Conservation (phyloP, 2,113 vertebrate species). For the Dendrocopos noguchii region DNA sequence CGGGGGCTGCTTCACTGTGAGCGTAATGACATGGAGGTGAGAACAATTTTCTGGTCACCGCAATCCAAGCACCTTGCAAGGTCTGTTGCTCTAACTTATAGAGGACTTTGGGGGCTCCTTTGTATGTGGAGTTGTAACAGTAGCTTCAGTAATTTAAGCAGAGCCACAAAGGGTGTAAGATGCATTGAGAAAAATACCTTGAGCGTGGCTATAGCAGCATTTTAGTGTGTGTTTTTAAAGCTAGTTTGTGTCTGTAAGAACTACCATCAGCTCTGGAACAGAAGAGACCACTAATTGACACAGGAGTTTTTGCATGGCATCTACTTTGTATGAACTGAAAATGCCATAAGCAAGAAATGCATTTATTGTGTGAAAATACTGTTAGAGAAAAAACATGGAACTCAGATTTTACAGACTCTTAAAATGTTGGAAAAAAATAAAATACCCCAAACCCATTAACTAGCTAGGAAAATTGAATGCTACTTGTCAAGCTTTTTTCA, state of each 20-base stretch:
- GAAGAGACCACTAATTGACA: not conserved
- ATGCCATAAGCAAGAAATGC: not conserved
- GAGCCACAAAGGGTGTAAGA: slow-evolving; percentile 7
- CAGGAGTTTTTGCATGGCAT: not conserved
- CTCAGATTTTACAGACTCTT: not conserved
- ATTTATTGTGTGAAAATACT: not conserved
- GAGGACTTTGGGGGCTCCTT: slow-evolving; percentile 86
- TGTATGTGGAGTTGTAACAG: slow-evolving; percentile 53
- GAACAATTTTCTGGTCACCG: slow-evolving; percentile 98
- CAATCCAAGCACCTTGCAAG: slow-evolving; percentile 92
- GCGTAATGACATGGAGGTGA: slow-evolving; percentile 91
- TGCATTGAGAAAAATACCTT: not conserved
- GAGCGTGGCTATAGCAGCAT: not conserved
- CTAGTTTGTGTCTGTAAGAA: not conserved
- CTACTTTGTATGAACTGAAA: not conserved
- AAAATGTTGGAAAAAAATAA: not conserved
- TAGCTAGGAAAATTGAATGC: not conserved
- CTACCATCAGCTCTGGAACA: not conserved
- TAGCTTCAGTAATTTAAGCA: slow-evolving; percentile 31
- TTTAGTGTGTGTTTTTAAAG: slow-evolving; percentile 10
- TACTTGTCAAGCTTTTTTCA: slow-evolving; percentile 23
- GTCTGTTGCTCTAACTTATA: slow-evolving; percentile 89
- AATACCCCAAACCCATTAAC: not conserved
- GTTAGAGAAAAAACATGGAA: not conserved
- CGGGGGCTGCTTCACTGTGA: slow-evolving; percentile 93